Evolutionary conservation across 1,140 invertebrate genomes (phyloP).

Genomic region (Augochlora pura): DNA sequence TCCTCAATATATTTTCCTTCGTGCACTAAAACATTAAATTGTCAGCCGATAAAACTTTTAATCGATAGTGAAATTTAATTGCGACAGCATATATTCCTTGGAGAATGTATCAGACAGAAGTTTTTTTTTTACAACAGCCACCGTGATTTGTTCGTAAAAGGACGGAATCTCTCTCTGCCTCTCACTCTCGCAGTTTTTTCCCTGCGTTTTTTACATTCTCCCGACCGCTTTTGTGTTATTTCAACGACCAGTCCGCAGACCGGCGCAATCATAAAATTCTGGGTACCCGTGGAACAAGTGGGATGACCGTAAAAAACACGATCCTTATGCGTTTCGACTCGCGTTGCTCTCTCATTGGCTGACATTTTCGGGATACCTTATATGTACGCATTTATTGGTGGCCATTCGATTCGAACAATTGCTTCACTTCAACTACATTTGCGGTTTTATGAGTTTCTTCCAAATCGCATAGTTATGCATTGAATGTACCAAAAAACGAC

Average conservation of each 20-base stretch:
- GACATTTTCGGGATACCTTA: constrained; percentile 28
- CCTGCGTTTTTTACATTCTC: background rate
- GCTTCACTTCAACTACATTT: background rate
- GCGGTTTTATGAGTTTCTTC: background rate
- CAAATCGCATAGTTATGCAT: background rate
- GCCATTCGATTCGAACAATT: background rate
- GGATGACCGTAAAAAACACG: constrained; percentile 39
- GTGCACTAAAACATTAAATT: background rate
- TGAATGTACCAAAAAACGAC: no score
- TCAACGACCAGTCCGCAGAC: constrained; percentile 35
- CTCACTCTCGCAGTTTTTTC: background rate
- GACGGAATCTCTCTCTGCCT: background rate
- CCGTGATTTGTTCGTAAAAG: constrained; percentile 1
- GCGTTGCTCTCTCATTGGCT: constrained; percentile 17
- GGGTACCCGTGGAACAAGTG: constrained; percentile 25
- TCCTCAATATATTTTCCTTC: no score
- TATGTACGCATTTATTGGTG: constrained; percentile 16
- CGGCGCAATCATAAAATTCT: constrained; percentile 52
- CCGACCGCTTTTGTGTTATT: constrained; percentile 43
- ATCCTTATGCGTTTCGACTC: constrained; percentile 30
- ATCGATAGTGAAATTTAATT: background rate
- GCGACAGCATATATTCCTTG: background rate
- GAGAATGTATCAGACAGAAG: background rate
- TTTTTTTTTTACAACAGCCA: constrained; percentile 19
- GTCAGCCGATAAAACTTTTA: background rate